Evolutionary conservation across 1,140 invertebrate species (phyloP).

Genomic region (Cardiocondyla obscurior): DNA sequence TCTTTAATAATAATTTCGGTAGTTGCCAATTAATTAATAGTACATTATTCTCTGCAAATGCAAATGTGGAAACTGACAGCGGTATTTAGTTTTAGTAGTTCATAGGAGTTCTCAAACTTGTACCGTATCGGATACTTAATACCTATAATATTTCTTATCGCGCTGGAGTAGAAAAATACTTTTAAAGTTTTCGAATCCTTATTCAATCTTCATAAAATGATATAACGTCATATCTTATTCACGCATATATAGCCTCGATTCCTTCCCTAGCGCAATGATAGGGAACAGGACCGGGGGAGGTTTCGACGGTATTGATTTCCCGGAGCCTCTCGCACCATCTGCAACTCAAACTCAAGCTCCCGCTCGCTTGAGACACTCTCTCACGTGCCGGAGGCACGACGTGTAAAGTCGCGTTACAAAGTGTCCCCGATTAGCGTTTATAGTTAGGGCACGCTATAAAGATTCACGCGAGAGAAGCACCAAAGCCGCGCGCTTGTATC

Average conservation of each 20-base stretch:
- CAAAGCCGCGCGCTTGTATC: neutral
- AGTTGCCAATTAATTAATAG: neutral
- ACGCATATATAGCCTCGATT: constrained; percentile 12
- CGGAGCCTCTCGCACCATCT: constrained; percentile 71
- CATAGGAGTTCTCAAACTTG: neutral
- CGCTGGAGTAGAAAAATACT: neutral
- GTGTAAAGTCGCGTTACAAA: constrained; percentile 51
- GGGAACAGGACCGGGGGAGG: constrained; percentile 68
- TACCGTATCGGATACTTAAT: neutral
- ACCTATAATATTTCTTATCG: neutral
- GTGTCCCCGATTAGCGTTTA: constrained; percentile 43
- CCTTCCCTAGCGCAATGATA: constrained; percentile 43
- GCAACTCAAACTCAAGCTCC: constrained; percentile 69
- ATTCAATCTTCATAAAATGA: neutral
- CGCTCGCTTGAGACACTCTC: constrained; percentile 44
- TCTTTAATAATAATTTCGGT: neutral
- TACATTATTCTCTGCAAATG: neutral
- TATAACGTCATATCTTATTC: no score
- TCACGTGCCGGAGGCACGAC: neutral
- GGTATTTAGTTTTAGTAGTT: neutral
- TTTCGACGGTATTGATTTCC: constrained; percentile 79
- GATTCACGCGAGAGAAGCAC: constrained; percentile 24
- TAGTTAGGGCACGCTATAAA: constrained; percentile 5
- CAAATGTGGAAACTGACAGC: neutral
- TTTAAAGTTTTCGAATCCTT: neutral